Base-by-base conservation (phyloP, 2,888 invertebrate genomes). In the Lysandra bellargus region DNA sequence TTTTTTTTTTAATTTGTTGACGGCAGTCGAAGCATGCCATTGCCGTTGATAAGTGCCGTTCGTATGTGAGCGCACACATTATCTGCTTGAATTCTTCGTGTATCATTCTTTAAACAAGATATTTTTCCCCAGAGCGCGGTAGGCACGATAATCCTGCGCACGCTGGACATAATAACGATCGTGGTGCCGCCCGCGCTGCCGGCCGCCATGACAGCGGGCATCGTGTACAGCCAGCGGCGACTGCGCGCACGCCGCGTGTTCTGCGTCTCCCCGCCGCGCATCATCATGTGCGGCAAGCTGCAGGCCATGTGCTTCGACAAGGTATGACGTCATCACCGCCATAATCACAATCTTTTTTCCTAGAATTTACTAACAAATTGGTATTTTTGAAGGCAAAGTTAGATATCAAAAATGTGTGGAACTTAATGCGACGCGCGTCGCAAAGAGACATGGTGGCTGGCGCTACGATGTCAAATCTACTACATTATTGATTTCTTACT, bases 121-220 rank as follows among this genome's bases (percentile, higher is more conserved):
- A 61, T 53, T 76, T 17, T 69, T 73, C 12, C 7, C 44, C 86
- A 96, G 96, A 95, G 95, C 79, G 86, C 87, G 1, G 81, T 95
- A 60, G 94, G 94, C 83, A 95, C 95, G 80, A 97, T 98, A 84
- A 90, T 97, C 3, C 92, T 98, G 64, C 96, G 98, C 78, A 97
- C 98, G 1, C 92, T 99, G 83, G 99, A 99, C 88, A 97, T 99
- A 80, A 96, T 99, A 83, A 99, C 99, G 0, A 98, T 99, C 83
- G 98, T 98, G 9, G 97, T 99, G 33, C 98, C 99, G 0, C 98
- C 99, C 4, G 98, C 98, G 12, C 91, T 99, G 73, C 99, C 99
- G 6, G 98, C 97, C 79, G 97, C 97, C 53, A 97, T 98, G 97
- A 97, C 97, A 1, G 97, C 97, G 33, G 97, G 97, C 80, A 97